Conservation (phyloP, 2,113 vertebrate genomes). For the Capreolus pygargus region DNA sequence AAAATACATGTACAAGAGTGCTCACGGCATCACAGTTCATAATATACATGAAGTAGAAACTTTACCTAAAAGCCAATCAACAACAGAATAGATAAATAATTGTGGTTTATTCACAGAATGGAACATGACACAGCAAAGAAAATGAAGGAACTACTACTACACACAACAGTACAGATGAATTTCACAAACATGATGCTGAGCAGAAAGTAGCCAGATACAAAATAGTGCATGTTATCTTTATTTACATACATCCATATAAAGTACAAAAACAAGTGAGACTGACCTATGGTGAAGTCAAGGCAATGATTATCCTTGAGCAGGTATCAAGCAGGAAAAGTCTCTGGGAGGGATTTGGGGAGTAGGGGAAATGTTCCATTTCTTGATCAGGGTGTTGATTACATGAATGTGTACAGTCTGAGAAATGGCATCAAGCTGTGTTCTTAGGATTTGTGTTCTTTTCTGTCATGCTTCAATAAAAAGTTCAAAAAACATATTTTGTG, state of each 20-base stretch:
- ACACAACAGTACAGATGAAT: not conserved
- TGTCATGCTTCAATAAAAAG: not conserved
- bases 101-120: too few species aligned
- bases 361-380: not conserved
- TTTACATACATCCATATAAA: not conserved
- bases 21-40: not conserved
- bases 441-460: not conserved
- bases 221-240: not conserved
- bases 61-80: not conserved
- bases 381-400: not conserved
- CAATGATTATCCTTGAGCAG: not conserved
- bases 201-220: not conserved
- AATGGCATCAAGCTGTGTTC: not conserved
- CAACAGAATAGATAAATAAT: not conserved
- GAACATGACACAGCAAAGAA: not conserved
- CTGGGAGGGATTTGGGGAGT: not conserved
- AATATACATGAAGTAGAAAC: not conserved
- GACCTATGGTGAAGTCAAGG: not conserved
- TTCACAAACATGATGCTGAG: not conserved
- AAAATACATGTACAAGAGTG: not conserved
- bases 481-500: not conserved
- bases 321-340: not conserved
- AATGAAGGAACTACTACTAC: not conserved
- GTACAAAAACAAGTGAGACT: not conserved
- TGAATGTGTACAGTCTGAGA: not conserved